phyloP scores from a whole-genome alignment of 2,888 invertebrate species.

The Liopterus haemorrhoidalis region DNA sequence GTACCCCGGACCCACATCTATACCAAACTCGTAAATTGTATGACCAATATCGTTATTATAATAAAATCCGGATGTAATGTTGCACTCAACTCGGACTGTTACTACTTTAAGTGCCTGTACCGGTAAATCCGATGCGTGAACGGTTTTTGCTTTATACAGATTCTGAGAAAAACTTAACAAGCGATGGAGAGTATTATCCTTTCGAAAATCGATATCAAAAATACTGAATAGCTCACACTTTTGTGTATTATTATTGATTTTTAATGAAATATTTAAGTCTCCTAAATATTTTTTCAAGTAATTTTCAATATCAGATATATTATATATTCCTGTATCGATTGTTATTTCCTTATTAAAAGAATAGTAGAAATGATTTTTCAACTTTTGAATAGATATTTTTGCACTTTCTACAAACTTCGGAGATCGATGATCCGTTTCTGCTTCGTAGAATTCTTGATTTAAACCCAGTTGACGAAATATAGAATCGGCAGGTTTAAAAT shows the following conservation, averaged over 20 bases:
- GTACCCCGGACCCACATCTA: constrained; percentile 28
- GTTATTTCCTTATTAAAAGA: too few species aligned
- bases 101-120: constrained; percentile 29
- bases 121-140: constrained; percentile 25
- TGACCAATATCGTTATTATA: constrained; percentile 25
- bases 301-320: too few species aligned
- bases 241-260: constrained; percentile 24
- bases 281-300: too few species aligned
- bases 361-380: too few species aligned
- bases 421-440: too few species aligned
- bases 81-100: constrained; percentile 30
- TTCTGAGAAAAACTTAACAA: constrained; percentile 22
- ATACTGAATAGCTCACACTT: constrained; percentile 16
- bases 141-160: constrained; percentile 9
- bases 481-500: too few species aligned
- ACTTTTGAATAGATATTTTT: too few species aligned
- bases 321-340: too few species aligned
- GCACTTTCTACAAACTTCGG: too few species aligned
- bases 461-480: too few species aligned
- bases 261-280: background rate
- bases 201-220: constrained; percentile 17
- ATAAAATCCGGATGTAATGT: constrained; percentile 30
- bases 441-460: too few species aligned
- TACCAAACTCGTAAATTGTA: constrained; percentile 31
- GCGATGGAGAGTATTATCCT: constrained; percentile 15